These are phyloP conservation scores for Ametastegia equiseti DNA, from an alignment of 2,888 invertebrate species.

Conservation along the genomic window DNA sequence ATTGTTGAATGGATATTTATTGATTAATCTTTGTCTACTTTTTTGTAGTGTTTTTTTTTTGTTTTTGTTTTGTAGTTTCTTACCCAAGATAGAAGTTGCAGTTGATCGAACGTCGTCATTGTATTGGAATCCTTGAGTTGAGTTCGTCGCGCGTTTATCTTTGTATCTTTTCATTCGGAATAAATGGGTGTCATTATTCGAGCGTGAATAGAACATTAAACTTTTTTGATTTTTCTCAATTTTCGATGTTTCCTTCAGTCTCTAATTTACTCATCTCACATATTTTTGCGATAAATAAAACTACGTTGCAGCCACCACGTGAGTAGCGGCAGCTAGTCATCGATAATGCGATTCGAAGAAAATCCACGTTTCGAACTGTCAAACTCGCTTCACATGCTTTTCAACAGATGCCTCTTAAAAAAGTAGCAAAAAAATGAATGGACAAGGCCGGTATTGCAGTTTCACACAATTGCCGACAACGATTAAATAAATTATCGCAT, in stretches of 20 bases:
- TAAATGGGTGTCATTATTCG: background rate
- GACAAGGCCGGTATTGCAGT: too few relatives aligned
- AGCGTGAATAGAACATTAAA: too few relatives aligned
- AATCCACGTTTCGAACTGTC: background rate
- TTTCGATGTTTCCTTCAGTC: background rate
- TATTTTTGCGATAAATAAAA: background rate
- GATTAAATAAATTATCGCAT: too few relatives aligned
- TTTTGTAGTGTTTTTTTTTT: background rate
- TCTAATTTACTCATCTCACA: too few relatives aligned
- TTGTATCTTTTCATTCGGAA: background rate
- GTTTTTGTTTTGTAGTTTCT: constrained; percentile 30
- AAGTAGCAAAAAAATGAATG: background rate
- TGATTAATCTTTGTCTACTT: background rate
- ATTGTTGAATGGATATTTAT: background rate
- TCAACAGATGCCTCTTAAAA: background rate
- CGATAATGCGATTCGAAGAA: background rate
- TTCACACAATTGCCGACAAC: too few relatives aligned
- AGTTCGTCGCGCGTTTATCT: background rate
- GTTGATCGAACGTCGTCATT: constrained; percentile 53
- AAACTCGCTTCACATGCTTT: background rate
- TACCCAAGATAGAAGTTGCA: constrained; percentile 61
- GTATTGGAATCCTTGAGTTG: too few relatives aligned
- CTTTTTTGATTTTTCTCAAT: background rate
- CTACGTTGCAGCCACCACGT: background rate
- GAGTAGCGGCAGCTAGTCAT: constrained; percentile 40